phyloP scores from a whole-genome alignment of 1,140 invertebrate species.

The Lysiphlebus fabarum region DNA sequence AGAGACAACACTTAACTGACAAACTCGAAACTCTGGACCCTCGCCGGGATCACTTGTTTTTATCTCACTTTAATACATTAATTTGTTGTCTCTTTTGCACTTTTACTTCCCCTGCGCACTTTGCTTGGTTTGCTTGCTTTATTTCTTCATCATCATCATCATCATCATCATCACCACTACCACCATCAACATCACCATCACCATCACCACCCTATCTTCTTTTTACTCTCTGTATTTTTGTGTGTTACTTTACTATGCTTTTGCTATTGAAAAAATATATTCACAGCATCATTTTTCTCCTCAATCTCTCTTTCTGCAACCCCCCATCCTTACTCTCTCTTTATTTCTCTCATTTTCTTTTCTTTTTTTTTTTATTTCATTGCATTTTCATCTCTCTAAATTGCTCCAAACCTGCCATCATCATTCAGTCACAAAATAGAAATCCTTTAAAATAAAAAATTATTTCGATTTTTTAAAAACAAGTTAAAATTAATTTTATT shows the following conservation, averaged over 20 bases:
- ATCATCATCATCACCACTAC: neutral
- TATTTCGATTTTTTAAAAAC: too few species aligned
- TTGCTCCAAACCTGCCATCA: too few species aligned
- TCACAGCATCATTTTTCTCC: neutral
- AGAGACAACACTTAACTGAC: conserved; percentile 22
- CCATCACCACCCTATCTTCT: neutral
- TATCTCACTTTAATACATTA: neutral
- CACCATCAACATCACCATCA: neutral
- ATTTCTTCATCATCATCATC: neutral
- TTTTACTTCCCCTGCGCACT: neutral
- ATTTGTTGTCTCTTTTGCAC: conserved; percentile 7
- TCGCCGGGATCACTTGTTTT: conserved; percentile 16
- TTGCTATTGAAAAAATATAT: conserved; percentile 1
- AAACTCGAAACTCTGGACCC: conserved; percentile 11
- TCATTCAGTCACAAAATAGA: too few species aligned
- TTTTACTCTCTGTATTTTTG: neutral
- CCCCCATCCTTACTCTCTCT: conserved; percentile 3
- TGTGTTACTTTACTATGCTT: conserved; percentile 1
- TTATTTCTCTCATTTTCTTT: neutral
- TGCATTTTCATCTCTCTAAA: too few species aligned
- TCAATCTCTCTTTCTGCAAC: neutral
- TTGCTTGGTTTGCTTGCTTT: neutral
- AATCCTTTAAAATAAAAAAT: too few species aligned
- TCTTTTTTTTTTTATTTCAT: neutral
- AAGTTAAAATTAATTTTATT: too few species aligned